Conservation (phyloP, 2,888 invertebrate species). For the Amiota minor region DNA sequence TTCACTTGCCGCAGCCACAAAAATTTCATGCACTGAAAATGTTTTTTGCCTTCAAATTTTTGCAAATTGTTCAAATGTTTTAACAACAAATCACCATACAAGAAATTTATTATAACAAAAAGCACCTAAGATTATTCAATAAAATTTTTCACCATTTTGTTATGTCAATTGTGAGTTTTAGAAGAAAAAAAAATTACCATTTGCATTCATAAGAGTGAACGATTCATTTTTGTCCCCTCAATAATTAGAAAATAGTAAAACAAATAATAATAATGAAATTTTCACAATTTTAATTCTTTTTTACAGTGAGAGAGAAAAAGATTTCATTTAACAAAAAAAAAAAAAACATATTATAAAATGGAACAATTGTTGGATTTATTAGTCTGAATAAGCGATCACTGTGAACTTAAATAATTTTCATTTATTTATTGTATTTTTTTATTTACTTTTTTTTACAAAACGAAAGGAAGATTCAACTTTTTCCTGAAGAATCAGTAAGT, state of each 20-base stretch:
- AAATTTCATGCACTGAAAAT: slow-evolving; percentile 14
- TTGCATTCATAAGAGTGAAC: too few species aligned
- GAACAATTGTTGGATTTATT: too few species aligned
- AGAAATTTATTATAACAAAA: neutral
- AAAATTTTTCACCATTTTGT: too few species aligned
- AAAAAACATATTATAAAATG: too few species aligned
- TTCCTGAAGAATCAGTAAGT: neutral
- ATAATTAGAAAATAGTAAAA: slow-evolving; percentile 11
- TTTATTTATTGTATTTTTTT: neutral
- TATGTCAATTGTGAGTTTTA: too few species aligned
- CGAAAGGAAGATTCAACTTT: too few species aligned
- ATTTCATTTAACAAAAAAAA: too few species aligned
- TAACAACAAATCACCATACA: neutral
- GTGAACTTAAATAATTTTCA: neutral
- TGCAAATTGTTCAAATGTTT: slow-evolving; percentile 3
- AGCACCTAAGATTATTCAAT: neutral
- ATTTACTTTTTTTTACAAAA: too few species aligned
- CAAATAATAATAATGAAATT: neutral
- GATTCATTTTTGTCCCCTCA: neutral
- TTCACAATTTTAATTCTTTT: too few species aligned
- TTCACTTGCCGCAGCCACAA: slow-evolving; percentile 22
- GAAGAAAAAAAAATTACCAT: too few species aligned
- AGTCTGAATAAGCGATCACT: slow-evolving; percentile 15
- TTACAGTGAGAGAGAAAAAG: too few species aligned
- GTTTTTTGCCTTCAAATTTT: slow-evolving; percentile 21